Evolutionary conservation across 1,140 invertebrate genomes (phyloP).

Genomic region (Heliconius melpomene): DNA sequence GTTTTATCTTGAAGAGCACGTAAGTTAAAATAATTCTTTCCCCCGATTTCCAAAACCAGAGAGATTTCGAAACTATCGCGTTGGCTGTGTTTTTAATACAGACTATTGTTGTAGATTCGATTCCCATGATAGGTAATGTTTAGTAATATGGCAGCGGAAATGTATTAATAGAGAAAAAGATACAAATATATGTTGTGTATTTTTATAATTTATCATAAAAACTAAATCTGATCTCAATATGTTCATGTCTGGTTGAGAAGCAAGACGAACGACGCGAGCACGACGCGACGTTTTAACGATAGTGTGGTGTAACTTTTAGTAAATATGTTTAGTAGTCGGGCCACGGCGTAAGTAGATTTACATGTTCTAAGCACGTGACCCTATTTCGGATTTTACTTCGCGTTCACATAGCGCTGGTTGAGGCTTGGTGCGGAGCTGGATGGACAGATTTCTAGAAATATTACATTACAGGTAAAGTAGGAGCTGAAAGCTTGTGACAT

Average conservation of each 20-base stretch:
- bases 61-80: too few species aligned
- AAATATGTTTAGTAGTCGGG: slow-evolving; percentile 58
- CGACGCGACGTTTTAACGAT: slow-evolving; percentile 43
- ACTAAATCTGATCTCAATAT: background rate
- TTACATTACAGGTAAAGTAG: slow-evolving; percentile 11
- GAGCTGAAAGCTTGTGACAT: slow-evolving; percentile 12
- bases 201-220: background rate
- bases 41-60: too few species aligned
- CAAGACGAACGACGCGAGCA: slow-evolving; percentile 11
- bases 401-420: slow-evolving; percentile 57
- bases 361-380: slow-evolving; percentile 72
- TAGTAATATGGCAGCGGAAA: too few species aligned
- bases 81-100: too few species aligned
- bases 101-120: too few species aligned
- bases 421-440: slow-evolving; percentile 35
- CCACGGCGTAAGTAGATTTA: slow-evolving; percentile 75
- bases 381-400: slow-evolving; percentile 69
- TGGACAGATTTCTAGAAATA: slow-evolving; percentile 15
- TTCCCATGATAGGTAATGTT: too few species aligned
- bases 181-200: background rate
- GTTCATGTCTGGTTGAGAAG: background rate
- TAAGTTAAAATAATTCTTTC: too few species aligned
- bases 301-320: slow-evolving; percentile 55
- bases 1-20: too few species aligned
- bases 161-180: too few species aligned